Conservation (phyloP, 2,888 invertebrate species). For the Stictocephala bisonia region DNA sequence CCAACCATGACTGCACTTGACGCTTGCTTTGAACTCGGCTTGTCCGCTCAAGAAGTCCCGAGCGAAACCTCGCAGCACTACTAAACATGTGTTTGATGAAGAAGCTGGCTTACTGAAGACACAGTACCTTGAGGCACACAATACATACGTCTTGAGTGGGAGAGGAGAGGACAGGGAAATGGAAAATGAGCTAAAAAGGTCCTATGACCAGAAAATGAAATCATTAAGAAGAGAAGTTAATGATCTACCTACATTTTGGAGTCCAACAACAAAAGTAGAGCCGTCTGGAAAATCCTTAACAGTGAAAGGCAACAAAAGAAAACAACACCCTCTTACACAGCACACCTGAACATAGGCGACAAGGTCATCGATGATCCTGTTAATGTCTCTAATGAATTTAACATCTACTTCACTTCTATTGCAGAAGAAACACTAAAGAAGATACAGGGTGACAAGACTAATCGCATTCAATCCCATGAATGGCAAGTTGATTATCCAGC, state of each 20-base stretch:
- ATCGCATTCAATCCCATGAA: background rate
- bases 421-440: constrained; percentile 5
- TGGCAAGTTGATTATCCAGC: background rate
- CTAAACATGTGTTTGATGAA: no score
- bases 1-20: no score
- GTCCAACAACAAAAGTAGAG: background rate
- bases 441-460: background rate
- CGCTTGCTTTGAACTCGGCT: no score
- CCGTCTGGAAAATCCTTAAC: constrained; percentile 5
- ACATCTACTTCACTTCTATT: background rate
- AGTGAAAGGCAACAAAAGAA: constrained; percentile 21
- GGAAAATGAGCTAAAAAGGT: background rate
- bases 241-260: constrained; percentile 1
- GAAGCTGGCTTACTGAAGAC: background rate
- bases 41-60: no score
- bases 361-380: background rate
- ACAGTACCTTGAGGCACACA: background rate
- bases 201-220: background rate
- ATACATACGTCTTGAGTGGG: background rate
- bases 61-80: no score
- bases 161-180: background rate
- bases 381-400: background rate
- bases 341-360: background rate
- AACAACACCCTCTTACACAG: background rate
- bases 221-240: background rate